Base-by-base conservation (phyloP, 2,113 vertebrate genomes). In the Brachypteracias leptosomus region DNA sequence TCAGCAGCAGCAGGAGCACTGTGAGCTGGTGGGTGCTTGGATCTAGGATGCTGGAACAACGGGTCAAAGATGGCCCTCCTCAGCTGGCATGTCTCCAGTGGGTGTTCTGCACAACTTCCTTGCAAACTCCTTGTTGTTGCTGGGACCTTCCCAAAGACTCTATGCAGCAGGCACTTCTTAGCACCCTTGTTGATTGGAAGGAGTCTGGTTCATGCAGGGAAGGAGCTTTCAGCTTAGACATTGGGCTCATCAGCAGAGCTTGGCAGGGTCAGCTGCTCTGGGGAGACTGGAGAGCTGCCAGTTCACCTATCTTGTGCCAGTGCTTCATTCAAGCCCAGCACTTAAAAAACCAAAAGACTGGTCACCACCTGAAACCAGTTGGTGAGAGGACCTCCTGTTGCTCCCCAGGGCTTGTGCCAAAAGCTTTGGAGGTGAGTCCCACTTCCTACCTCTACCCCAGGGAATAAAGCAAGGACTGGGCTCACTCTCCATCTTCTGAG, bases 201-300 rank as follows among this genome's bases (percentile, higher is more conserved):
- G 65, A 66, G 55, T 8, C 55, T 58, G 63, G 42, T 46, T 71
- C 0, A 0, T 61, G 31, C 42, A 67, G 65, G 51, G 57, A 76
- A 66, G 20, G 44, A 44, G 15, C 31, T 63, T 52, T 8, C 70
- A 74, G 66, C 16, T 40, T 0, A 25, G 74, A 10, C 47, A 3
- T 1, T 11, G 33, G 63, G 36, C 46, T 44, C 10, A 0, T 3
- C 6, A 55, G 35, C 49, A 8, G 31, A 38, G 28, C 31, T 71
- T 36, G 19, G 46, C 0, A 0, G 0, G 3, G n/a, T 28, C 3
- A 3, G 51, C 38, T 72, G 59, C 9, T 24, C 52, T 46, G 77
- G 15, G 22, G 10, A 40, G 12, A 20, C 22, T 12, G 49, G 38
- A 9, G 57, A 44, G 67, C 76, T 86, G 42, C n/a, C 35, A 26